Base-by-base conservation (phyloP, 2,797 vertebrate genomes). In the Pelochelys cantorii region DNA sequence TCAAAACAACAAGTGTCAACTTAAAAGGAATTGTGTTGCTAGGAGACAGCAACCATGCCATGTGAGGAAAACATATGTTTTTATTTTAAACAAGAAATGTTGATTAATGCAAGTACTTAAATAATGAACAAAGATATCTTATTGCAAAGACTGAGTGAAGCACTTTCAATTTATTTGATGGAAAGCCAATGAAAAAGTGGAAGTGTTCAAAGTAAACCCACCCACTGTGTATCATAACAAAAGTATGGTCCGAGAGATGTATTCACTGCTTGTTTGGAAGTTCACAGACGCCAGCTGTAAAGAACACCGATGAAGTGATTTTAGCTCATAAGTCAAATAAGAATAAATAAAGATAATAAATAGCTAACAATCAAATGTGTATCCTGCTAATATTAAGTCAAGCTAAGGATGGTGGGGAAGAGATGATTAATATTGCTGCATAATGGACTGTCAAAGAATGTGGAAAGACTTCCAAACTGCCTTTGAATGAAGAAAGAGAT, bases 1-100 rank as follows among this genome's bases (percentile, higher is more conserved):
- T 94, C 94, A 87, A 96, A 95, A 96, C 90, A 94, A 92, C 65
- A 90, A 94, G 83, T 89, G 71, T 74, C 77, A 93, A 93, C 89
- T 95, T 94, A 97, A 94, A 92, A 88, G 88, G 90, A 82, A 94
- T 90, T 90, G 48, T 82, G 93, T 97, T 97, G 95, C 96, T 97
- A 94, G 94, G 96, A 94, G 79, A 96, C 93, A 5, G 88, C 81
- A 95, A 94, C 84, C 56, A 5, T 83, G 83, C 84, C 95, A 6
- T 62, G 86, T 95, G 90, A 93, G 93, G 93, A 94, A 93, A 94
- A 84, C 60, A 68, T n/a, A n/a, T 84, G 68, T 48, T 94, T 95
- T 96, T 94, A 89, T 95, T 95, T 96, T 88, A 86, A 83, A 13
- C 74, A 87, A 92, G 86, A 93, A 95, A 57, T 87, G 56, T 83